Evolutionary conservation across 2,113 vertebrate species (phyloP).

Genomic region (Ammospiza caudacuta): DNA sequence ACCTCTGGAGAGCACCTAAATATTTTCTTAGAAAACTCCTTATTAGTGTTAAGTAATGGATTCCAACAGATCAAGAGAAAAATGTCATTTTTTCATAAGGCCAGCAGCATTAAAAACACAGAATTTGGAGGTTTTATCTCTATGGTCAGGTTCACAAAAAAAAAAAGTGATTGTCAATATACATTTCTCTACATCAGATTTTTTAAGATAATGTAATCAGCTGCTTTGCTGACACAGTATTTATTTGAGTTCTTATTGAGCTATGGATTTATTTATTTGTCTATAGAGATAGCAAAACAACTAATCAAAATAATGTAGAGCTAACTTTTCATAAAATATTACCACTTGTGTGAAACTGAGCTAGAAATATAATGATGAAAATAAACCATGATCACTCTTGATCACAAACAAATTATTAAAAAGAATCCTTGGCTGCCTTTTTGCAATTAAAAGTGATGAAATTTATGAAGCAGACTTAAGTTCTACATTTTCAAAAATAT

Average conservation of each 20-base stretch:
- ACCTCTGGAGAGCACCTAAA: not conserved
- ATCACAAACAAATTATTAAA: not conserved
- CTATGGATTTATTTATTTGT: not conserved
- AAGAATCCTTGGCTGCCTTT: not conserved
- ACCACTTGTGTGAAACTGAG: not conserved
- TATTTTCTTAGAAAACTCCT: not conserved
- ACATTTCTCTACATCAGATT: not conserved
- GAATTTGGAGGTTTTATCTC: not conserved
- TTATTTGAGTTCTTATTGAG: not conserved
- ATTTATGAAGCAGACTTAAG: not conserved
- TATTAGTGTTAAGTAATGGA: not conserved
- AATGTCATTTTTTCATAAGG: not conserved
- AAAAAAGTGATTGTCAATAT: not conserved
- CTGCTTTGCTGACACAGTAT: not conserved
- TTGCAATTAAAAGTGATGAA: not conserved
- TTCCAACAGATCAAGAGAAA: not conserved
- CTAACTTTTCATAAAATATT: not conserved
- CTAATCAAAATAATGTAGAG: not conserved
- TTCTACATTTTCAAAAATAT: not conserved
- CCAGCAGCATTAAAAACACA: not conserved
- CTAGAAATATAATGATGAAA: not conserved
- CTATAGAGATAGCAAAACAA: not conserved
- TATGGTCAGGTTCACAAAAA: not conserved
- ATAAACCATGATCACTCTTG: not conserved
- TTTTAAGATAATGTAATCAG: not conserved